phyloP scores from a whole-genome alignment of 2,888 invertebrate genomes.

The Linyphia triangularis region DNA sequence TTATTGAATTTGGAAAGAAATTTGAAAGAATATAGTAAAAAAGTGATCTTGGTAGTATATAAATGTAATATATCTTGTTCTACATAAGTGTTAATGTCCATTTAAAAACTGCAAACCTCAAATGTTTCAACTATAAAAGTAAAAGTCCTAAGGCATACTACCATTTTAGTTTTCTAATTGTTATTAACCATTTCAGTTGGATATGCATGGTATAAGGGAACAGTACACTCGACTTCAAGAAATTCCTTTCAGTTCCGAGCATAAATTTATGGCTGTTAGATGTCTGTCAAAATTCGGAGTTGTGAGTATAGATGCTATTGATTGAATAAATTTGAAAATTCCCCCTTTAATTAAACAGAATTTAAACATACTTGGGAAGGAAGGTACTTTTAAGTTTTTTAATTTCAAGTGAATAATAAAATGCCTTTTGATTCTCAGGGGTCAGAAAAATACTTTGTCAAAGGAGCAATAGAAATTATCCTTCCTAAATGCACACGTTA shows the following conservation, averaged over 20 bases:
- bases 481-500: conserved; percentile 90
- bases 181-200: conserved; percentile 82
- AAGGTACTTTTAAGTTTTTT: neutral
- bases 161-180: no score
- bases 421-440: conserved; percentile 37
- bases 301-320: conserved; percentile 58
- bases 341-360: no score
- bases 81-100: no score
- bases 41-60: no score
- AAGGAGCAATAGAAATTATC: conserved; percentile 96
- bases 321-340: no score
- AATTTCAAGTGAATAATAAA: no score
- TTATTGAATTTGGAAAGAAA: no score
- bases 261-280: conserved; percentile 99
- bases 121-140: no score
- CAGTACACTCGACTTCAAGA: conserved; percentile 91
- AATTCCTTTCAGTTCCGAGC: conserved; percentile 97
- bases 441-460: conserved; percentile 83
- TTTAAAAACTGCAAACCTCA: no score
- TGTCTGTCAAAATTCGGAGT: conserved; percentile 84
- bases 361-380: neutral
- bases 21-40: no score
- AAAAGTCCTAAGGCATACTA: no score
- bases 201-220: conserved; percentile 89
- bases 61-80: no score